Base-by-base conservation (phyloP, 2,888 invertebrate genomes). In the Brenthis hecate region DNA sequence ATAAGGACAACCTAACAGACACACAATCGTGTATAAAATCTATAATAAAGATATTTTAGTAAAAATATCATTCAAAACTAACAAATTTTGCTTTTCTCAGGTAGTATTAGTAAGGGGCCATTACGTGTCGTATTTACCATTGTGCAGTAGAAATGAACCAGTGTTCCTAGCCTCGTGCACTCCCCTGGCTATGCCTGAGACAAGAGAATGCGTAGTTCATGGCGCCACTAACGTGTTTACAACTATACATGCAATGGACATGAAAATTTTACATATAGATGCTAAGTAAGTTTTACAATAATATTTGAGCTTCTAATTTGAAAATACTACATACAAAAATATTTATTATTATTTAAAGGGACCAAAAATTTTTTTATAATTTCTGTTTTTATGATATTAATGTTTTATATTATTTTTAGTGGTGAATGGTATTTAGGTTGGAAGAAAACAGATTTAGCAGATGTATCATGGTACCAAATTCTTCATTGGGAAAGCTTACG, bases 141-240 rank as follows among this genome's bases (percentile, higher is more conserved):
- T 98, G 77, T 98, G 98, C 92, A 97, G 97, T 85, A 95, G 98
- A 80, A 98, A 98, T 91, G 98, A 99, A 93, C 98, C 98, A 66
- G 99, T 99, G 78, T 99, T 99, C 92, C 94, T 99, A 84, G 99
- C 98, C 70, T 96, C 97, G 77, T 99, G 99, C 92, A 98, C 98
- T 65, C 99, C 99, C 56, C 96, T 99, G 66, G 98, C 99, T 78
- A 98, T 99, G 95, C 99, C 99, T 1, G 99, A 99, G 93, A 98
- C 98, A 67, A 95, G 99, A 75, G 97, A 97, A 91, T 97, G 97
- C 93, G 97, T 98, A 76, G 97, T 98, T 74, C 98, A 98, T 91
- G 99, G 99, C 80, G 99, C 98, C 86, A 99, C 99, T 80, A 98
- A 98, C 92, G 97, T 99, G 74, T 99, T 99, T 94, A 98, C 98